Evolutionary conservation across 1,140 invertebrate genomes (phyloP).

Genomic region (Euglossa dilemma): DNA sequence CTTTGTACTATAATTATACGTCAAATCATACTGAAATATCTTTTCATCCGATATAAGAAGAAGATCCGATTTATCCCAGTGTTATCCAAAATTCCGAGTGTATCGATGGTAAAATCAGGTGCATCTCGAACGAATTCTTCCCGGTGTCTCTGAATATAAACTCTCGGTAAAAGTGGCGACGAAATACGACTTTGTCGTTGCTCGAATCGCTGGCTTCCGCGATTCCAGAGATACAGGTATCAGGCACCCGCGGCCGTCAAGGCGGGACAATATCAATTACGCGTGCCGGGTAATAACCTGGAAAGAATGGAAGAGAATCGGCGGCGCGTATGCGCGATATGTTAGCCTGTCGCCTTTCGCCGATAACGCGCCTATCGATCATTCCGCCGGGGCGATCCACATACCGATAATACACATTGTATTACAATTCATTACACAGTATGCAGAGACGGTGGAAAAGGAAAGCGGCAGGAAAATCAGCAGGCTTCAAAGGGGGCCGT

Average conservation of each 20-base stretch:
- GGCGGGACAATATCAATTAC: background rate
- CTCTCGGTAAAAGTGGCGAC: too few relatives aligned
- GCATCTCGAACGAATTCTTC: too few relatives aligned
- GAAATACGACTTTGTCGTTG: too few relatives aligned
- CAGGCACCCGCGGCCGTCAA: too few relatives aligned
- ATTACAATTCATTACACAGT: conserved; percentile 19
- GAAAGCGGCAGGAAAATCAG: conserved; percentile 23
- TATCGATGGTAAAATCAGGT: too few relatives aligned
- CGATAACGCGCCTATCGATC: conserved; percentile 7
- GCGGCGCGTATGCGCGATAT: background rate
- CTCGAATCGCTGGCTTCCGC: too few relatives aligned
- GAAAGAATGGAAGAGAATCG: background rate
- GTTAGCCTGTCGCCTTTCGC: conserved; percentile 10
- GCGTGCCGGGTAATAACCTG: background rate
- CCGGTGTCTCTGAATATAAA: too few relatives aligned
- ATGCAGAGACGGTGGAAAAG: background rate
- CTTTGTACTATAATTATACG: too few relatives aligned
- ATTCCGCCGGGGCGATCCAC: background rate
- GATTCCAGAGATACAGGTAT: background rate
- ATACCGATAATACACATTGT: conserved; percentile 24
- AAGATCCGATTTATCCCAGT: too few relatives aligned
- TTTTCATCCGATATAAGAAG: too few relatives aligned
- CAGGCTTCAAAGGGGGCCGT: conserved; percentile 37
- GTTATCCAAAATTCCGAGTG: too few relatives aligned
- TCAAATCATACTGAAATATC: too few relatives aligned